Conservation (phyloP, 2,797 vertebrate genomes). For the Melanotaenia pygmaea region DNA sequence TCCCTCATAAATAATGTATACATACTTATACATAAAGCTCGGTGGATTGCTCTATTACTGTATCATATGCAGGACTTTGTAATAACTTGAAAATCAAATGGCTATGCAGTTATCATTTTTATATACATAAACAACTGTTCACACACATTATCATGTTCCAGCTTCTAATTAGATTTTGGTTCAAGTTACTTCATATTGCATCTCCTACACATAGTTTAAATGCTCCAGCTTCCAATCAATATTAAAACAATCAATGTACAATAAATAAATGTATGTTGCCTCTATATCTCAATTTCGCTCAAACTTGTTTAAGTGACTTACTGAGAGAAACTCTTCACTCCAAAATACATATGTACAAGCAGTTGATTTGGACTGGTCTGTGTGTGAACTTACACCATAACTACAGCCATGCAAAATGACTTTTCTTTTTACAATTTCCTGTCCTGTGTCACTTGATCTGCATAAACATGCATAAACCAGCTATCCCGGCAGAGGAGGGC, state of each 20-base stretch:
- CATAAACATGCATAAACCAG: no score
- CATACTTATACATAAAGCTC: slow-evolving; percentile 5
- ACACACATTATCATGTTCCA: background rate
- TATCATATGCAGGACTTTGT: background rate
- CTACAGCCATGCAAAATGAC: no score
- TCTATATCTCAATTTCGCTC: background rate
- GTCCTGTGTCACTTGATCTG: no score
- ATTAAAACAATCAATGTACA: background rate
- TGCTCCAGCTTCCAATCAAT: background rate
- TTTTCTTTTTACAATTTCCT: no score
- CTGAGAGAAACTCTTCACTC: no score
- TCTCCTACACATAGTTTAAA: background rate
- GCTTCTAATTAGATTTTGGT: background rate
- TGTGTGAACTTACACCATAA: no score
- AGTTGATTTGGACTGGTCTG: no score
- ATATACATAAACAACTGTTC: background rate
- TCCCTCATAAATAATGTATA: slow-evolving; percentile 20
- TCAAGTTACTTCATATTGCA: background rate
- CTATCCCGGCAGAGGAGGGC: no score
- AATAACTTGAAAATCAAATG: background rate
- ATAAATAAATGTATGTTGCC: background rate
- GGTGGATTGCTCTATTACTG: background rate
- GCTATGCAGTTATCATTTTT: background rate
- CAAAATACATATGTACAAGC: no score
- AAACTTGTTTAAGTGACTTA: background rate